phyloP scores from a whole-genome alignment of 1,140 invertebrate genomes.

The Drosophila eugracilis region DNA sequence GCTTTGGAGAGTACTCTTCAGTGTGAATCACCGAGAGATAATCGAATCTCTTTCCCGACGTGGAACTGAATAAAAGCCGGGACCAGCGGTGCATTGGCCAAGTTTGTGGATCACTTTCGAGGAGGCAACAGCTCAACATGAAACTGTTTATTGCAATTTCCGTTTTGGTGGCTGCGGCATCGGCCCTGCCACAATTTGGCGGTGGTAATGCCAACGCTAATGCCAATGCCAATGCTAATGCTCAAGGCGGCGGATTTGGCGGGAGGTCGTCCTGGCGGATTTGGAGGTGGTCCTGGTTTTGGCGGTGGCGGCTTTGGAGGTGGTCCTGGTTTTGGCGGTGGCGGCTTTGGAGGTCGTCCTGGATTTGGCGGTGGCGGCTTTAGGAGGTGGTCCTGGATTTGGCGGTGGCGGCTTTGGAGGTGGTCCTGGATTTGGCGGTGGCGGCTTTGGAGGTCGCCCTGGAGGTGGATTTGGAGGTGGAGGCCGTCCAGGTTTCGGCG shows the following conservation, averaged over 20 bases:
- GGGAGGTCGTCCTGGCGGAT: constrained; percentile 29
- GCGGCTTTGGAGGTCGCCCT: constrained; percentile 10
- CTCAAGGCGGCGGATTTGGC: constrained; percentile 19
- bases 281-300: constrained; percentile 2
- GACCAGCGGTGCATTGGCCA: constrained; percentile 6
- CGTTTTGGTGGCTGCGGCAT: constrained; percentile 44
- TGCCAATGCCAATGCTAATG: constrained; percentile 35
- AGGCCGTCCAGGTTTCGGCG: constrained; percentile 20
- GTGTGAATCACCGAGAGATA: constrained; percentile 26
- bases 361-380: constrained; percentile 3
- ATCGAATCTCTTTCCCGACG: constrained; percentile 6
- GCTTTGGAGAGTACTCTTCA: not conserved
- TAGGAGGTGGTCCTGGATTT: constrained; percentile 34
- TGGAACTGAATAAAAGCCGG: constrained; percentile 46
- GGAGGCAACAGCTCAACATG: constrained; percentile 45
- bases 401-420: constrained; percentile 10
- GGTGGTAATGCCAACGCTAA: constrained; percentile 29
- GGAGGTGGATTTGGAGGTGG: constrained; percentile 14
- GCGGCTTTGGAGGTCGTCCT: constrained; percentile 14
- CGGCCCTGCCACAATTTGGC: constrained; percentile 46
- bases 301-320: constrained; percentile 14
- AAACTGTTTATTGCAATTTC: constrained; percentile 58
- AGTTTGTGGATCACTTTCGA: constrained; percentile 37
- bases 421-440: constrained; percentile 16
- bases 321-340: constrained; percentile 2